Evolutionary conservation across 1,140 invertebrate species (phyloP), one percentile per base, ranked within the genome.

Genomic region (Cataglyphis hispanica): DNA sequence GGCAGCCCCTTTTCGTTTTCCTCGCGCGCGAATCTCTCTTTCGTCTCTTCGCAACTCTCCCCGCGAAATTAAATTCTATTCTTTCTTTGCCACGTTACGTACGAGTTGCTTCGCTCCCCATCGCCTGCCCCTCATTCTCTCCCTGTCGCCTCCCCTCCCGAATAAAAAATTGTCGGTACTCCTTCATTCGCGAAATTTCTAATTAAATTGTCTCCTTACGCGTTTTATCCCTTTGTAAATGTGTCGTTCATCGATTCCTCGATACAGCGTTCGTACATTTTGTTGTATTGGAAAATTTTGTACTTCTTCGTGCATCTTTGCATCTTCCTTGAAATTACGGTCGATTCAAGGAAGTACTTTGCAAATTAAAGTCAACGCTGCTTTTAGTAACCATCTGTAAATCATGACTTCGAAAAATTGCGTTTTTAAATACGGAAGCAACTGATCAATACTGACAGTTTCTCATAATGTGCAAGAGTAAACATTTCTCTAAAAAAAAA

Each of bases 41-140:
- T 27, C 77, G 13, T 58, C 34, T 10, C 37, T 19, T 1, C 19
- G 56, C 10, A 87, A 64, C 67, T 76, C 77, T 76, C 56, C 37
- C 1, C 75, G 46, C 46, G 70, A 89, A 89, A 89, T 88, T 60
- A 88, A 89, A 89, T 89, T 89, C 66, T 64, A 69, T 76, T 61
- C 70, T 86, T 75, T 72, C 76, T 53, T 40, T n/a, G n/a, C 25
- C 40, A 56, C 58, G 31, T 64, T 56, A 58, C 5, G 16, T 34
- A 27, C 67, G 53, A 86, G 61, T 50, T 31, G 58, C 40, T 74
- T 46, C 61, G n/a, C 34, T 58, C 22, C 46, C n/a, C 27, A n/a
- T 31, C 16, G n/a, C 16, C 63, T 16, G 19, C 13, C 6, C 13
- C 31, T 3, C 16, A 16, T 40, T 31, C 31, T 22, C 22, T 0